Base-by-base conservation (phyloP, 1,140 invertebrate genomes). In the Drosophila ficusphila region DNA sequence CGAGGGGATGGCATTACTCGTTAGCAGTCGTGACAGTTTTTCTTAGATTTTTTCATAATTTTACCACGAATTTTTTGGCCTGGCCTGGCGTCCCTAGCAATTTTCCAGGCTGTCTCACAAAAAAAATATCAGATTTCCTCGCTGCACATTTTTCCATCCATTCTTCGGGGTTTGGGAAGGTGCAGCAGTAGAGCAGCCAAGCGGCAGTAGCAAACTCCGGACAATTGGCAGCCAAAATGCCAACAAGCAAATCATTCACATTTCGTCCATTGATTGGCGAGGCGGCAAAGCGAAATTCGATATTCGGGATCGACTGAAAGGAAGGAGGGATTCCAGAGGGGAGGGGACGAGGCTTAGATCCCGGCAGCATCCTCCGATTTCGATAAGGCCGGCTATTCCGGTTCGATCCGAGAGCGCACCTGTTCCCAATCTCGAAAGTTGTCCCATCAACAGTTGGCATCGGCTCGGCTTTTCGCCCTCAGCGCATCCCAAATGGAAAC, bases 181-280 rank as follows among this genome's bases (percentile, higher is more conserved):
- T 86, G 81, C 81, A 86, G 71, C 53, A 31, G n/a, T n/a, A n/a
- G n/a, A n/a, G n/a, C n/a, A n/a, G 47, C 48, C 21, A 16, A 16
- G n/a, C 9, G 31, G 42, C 64, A 65, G 61, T 69, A 51, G 64
- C 64, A 68, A 46, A 36, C 64, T 62, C 48, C 33, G 71, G 39
- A 82, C 79, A 85, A 83, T 85, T 83, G 79, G 79, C 79, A 83
- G 79, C 79, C 75, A 86, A 86, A 86, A 86, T 86, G 81, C 81
- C 76, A 86, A 86, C 82, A 86, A 68, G 73, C 76, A 85, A 86
- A 85, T 85, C 79, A 88, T 88, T 81, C 77, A 79, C 68, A 74
- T 78, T 83, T 65, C 39, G 74, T 57, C 54, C 69, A 86, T 88
- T 86, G 81, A 86, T 86, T 86, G 79, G 69, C 79, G 61, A 81